These are phyloP conservation scores for Oryctes rhinoceros DNA, from an alignment of 1,140 invertebrate species.

Conservation along the genomic window DNA sequence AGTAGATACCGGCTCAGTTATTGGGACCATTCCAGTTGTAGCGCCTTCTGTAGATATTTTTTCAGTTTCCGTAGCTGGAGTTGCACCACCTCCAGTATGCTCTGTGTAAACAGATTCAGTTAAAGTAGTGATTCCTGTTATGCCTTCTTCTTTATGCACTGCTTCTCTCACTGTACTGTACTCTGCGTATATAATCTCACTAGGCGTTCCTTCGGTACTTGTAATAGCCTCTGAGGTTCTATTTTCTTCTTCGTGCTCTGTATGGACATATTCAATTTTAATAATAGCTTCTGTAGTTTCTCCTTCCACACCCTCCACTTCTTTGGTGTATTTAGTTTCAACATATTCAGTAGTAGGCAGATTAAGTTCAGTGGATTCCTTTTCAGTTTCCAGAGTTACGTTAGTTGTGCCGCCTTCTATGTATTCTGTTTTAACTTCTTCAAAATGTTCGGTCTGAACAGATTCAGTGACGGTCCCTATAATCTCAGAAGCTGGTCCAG, in stretches of 20 bases:
- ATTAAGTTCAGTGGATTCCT: not conserved
- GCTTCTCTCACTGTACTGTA: not conserved
- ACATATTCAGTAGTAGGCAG: too few relatives aligned
- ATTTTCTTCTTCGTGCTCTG: not conserved
- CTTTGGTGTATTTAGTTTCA: not conserved
- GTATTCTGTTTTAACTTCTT: not conserved
- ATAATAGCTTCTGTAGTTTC: not conserved
- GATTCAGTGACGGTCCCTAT: not conserved
- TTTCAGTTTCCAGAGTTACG: not conserved
- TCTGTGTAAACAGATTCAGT: not conserved
- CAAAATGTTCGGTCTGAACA: not conserved
- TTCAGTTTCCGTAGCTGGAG: not conserved
- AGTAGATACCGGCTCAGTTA: too few relatives aligned
- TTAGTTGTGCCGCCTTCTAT: not conserved
- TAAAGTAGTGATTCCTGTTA: too few relatives aligned
- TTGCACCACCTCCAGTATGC: not conserved
- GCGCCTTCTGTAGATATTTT: too few relatives aligned
- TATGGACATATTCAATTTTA: not conserved
- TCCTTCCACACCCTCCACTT: not conserved
- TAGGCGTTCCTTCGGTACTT: not conserved
- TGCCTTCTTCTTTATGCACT: too few relatives aligned
- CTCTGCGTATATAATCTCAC: not conserved
- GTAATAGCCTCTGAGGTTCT: not conserved
- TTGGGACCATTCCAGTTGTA: too few relatives aligned
- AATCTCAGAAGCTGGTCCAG: not conserved